Conservation (phyloP, 2,888 invertebrate genomes). For the Apotomis turbidana region DNA sequence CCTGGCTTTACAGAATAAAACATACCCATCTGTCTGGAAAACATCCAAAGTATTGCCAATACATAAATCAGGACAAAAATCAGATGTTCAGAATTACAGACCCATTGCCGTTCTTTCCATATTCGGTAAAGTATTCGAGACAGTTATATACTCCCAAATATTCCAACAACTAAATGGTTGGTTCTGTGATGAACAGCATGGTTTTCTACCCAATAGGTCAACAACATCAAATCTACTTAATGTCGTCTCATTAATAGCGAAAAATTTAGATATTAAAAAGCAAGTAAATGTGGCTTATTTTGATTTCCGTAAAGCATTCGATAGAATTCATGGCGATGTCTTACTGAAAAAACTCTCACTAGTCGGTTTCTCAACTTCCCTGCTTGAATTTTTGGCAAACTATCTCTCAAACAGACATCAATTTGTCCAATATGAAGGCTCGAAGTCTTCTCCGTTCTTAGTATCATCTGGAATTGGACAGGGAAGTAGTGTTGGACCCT, state of each 20-base stretch:
- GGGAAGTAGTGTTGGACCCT: not conserved
- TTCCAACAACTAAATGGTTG: not conserved
- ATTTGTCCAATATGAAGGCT: conserved; percentile 4
- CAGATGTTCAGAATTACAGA: not conserved
- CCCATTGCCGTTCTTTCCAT: not conserved
- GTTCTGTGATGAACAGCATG: conserved; percentile 1
- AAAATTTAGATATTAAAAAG: not conserved
- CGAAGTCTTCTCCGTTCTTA: not conserved
- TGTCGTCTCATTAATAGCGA: not conserved
- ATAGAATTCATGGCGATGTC: not conserved
- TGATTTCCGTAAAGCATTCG: not conserved
- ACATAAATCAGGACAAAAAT: not conserved
- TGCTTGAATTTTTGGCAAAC: not conserved
- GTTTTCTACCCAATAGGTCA: not conserved
- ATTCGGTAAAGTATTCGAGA: not conserved
- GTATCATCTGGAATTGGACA: not conserved
- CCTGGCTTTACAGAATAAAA: not conserved
- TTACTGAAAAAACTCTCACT: conserved; percentile 1
- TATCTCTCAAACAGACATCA: not conserved
- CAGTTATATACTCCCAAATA: not conserved
- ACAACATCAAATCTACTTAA: not conserved
- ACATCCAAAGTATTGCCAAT: not conserved
- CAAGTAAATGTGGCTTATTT: conserved; percentile 2
- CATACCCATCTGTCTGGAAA: not conserved
- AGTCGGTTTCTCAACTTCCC: not conserved